A percentile compares a stretch with the other conserved stretches of the same genome.
Evolutionary conservation across 2,888 invertebrate genomes (phyloP).

Genomic region (Antheraea yamamai): DNA sequence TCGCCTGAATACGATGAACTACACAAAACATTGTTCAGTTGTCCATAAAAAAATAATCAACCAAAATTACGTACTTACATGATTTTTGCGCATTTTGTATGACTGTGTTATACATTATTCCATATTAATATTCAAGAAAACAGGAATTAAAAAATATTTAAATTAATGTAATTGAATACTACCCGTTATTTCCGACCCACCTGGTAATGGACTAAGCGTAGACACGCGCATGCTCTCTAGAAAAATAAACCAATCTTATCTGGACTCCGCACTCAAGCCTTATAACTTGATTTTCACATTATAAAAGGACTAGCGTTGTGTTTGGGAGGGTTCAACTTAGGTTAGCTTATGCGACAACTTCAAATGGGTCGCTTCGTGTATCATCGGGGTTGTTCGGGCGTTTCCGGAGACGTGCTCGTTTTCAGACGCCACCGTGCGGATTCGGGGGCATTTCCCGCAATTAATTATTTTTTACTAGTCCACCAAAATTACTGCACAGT

Average conservation of each 20-base stretch:
- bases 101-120: not conserved
- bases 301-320: conserved; percentile 30
- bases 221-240: conserved; percentile 57
- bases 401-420: conserved; percentile 45
- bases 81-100: not conserved
- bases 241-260: conserved; percentile 36
- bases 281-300: conserved; percentile 37
- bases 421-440: conserved; percentile 41
- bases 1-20: not conserved
- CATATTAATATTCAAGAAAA: not conserved
- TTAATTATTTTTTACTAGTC: not conserved
- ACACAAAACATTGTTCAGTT: too few species aligned
- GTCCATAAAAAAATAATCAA: not conserved
- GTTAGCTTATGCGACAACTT: conserved; percentile 48
- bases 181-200: conserved; percentile 17
- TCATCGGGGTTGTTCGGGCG: conserved; percentile 46
- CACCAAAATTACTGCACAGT: too few species aligned
- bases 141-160: not conserved
- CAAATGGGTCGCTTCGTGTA: conserved; percentile 46
- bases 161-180: not conserved
- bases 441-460: conserved; percentile 22
- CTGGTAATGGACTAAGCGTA: conserved; percentile 32
- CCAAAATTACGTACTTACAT: too few species aligned
- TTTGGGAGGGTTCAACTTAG: conserved; percentile 36
- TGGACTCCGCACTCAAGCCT: conserved; percentile 37